Conservation (phyloP, 2,888 invertebrate genomes). For the Timandra comae region DNA sequence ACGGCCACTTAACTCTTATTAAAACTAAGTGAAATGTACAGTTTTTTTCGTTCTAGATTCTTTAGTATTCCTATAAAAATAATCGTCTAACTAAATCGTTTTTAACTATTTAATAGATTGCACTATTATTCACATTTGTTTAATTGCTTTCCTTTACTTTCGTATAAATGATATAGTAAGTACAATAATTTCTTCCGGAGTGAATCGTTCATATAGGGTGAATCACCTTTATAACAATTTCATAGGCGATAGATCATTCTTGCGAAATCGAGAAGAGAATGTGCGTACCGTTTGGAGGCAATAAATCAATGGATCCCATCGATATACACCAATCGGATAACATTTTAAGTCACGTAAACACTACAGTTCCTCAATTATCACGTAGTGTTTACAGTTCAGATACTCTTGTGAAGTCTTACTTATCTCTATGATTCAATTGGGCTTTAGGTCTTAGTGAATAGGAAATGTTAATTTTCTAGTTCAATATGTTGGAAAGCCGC, state of each 20-base stretch:
- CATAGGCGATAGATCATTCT: constrained; percentile 42
- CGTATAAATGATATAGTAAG: too few species aligned
- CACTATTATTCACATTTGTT: neutral
- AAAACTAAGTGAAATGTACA: constrained; percentile 17
- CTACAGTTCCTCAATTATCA: constrained; percentile 9
- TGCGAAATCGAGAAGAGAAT: constrained; percentile 52
- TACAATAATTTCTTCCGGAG: too few species aligned
- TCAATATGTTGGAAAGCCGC: too few species aligned
- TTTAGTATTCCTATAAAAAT: too few species aligned
- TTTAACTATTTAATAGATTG: neutral
- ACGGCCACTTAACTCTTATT: constrained; percentile 51
- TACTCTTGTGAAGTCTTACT: too few species aligned
- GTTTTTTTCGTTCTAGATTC: constrained; percentile 1
- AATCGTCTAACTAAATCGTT: neutral
- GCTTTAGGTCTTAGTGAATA: too few species aligned
- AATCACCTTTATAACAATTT: constrained; percentile 36
- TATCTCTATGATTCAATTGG: too few species aligned
- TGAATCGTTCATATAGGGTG: constrained; percentile 19
- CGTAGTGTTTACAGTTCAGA: constrained; percentile 1
- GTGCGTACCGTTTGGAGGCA: constrained; percentile 35
- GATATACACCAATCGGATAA: constrained; percentile 43
- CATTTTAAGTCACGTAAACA: constrained; percentile 31
- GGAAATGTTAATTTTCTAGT: too few species aligned
- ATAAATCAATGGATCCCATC: constrained; percentile 57
- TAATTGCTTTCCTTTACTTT: neutral